phyloP scores from a whole-genome alignment of 2,888 invertebrate genomes.

The Amitus sp. region DNA sequence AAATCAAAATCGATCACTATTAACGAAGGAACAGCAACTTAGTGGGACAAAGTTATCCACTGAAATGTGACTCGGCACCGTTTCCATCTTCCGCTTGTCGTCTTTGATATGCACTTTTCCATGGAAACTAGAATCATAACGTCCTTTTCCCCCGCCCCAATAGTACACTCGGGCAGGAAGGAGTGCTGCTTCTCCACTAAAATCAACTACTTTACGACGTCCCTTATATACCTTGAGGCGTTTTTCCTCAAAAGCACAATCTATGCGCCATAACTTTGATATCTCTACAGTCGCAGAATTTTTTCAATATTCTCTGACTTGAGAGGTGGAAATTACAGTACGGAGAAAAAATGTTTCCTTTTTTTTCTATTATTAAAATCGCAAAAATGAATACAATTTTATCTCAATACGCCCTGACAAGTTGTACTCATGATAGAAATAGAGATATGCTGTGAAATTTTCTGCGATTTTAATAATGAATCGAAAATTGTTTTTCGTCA shows the following conservation, averaged over 20 bases:
- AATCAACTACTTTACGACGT: slow-evolving; percentile 47
- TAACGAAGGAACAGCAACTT: slow-evolving; percentile 27
- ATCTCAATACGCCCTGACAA: too few relatives aligned
- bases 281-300: too few relatives aligned
- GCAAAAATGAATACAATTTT: too few relatives aligned
- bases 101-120: slow-evolving; percentile 42
- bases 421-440: too few relatives aligned
- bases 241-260: slow-evolving; percentile 37
- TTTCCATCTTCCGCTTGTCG: slow-evolving; percentile 42
- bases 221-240: slow-evolving; percentile 37
- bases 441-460: too few relatives aligned
- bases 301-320: too few relatives aligned
- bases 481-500: too few relatives aligned
- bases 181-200: slow-evolving; percentile 43
- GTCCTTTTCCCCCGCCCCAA: slow-evolving; percentile 34
- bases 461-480: too few relatives aligned
- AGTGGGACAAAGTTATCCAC: slow-evolving; percentile 18
- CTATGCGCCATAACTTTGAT: slow-evolving; percentile 26
- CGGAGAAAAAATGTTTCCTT: too few relatives aligned
- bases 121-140: slow-evolving; percentile 42
- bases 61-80: slow-evolving; percentile 35
- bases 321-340: too few relatives aligned
- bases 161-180: slow-evolving; percentile 38
- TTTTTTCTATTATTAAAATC: too few relatives aligned
- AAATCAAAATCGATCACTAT: too few relatives aligned